Evolutionary conservation across 2,888 invertebrate genomes (phyloP).

Genomic region (Lutraria lutraria): DNA sequence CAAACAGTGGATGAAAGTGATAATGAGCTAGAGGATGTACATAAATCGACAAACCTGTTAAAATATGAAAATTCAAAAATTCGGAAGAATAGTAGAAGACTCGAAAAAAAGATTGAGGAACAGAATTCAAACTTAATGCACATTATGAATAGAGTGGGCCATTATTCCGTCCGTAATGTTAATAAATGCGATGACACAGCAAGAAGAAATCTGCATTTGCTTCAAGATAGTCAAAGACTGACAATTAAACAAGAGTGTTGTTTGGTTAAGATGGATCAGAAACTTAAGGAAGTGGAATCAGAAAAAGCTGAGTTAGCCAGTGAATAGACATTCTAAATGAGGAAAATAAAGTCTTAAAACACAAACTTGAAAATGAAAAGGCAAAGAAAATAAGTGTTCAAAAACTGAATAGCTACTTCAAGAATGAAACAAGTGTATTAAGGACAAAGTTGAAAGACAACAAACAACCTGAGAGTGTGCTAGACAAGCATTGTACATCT

Average conservation of each 20-base stretch:
- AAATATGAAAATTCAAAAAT: not conserved
- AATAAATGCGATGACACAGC: not conserved
- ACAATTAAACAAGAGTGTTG: not conserved
- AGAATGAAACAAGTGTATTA: no score
- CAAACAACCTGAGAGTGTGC: no score
- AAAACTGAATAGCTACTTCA: no score
- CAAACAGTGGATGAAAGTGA: no score
- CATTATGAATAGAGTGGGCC: not conserved
- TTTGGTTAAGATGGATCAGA: no score
- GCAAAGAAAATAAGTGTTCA: no score
- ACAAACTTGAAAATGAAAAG: no score
- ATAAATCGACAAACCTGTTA: not conserved
- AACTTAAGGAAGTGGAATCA: no score
- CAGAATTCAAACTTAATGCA: not conserved
- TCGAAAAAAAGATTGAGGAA: not conserved
- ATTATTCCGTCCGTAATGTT: not conserved
- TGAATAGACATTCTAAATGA: not conserved
- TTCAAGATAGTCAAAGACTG: not conserved
- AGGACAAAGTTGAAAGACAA: no score
- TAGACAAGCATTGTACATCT: no score
- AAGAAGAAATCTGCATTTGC: not conserved
- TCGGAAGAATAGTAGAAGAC: not conserved
- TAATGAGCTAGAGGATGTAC: no score
- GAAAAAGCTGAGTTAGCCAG: no score
- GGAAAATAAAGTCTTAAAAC: not conserved